phyloP scores from a whole-genome alignment of 2,797 vertebrate genomes.

The Cygnus olor region DNA sequence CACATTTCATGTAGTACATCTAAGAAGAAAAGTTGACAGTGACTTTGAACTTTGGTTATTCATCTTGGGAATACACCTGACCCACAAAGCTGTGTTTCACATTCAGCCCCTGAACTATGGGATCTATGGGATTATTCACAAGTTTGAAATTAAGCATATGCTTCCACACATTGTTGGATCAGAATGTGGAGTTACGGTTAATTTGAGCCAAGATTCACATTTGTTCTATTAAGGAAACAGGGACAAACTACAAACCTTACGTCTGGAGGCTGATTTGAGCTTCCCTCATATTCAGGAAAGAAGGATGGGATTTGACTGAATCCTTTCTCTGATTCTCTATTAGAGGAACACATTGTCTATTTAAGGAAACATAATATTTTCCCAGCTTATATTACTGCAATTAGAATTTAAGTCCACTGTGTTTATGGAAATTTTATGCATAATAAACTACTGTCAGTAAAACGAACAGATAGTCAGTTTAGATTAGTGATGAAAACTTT shows the following conservation, averaged over 20 bases:
- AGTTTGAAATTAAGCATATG: constrained; percentile 13
- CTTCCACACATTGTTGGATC: not conserved
- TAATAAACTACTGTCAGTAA: not conserved
- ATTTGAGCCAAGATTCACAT: not conserved
- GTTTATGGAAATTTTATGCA: not conserved
- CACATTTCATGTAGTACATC: not conserved
- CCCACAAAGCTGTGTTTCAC: not conserved
- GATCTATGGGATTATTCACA: not conserved
- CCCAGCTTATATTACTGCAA: not conserved
- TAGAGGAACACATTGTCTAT: not conserved
- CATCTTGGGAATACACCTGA: not conserved
- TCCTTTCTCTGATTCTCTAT: not conserved
- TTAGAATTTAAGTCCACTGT: not conserved
- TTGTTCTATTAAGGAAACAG: not conserved
- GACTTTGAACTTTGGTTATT: not conserved
- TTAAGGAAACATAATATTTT: not conserved
- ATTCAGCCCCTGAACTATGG: not conserved
- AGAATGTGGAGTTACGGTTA: not conserved
- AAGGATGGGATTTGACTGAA: not conserved
- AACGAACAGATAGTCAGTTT: not conserved
- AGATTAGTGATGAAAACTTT: not conserved
- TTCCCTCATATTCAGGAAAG: not conserved
- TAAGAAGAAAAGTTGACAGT: not conserved
- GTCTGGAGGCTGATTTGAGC: not conserved
- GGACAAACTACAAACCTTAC: constrained; percentile 2